These are phyloP conservation scores for Leucopsar rothschildi DNA, from an alignment of 2,113 vertebrate genomes.

Conservation along the genomic window DNA sequence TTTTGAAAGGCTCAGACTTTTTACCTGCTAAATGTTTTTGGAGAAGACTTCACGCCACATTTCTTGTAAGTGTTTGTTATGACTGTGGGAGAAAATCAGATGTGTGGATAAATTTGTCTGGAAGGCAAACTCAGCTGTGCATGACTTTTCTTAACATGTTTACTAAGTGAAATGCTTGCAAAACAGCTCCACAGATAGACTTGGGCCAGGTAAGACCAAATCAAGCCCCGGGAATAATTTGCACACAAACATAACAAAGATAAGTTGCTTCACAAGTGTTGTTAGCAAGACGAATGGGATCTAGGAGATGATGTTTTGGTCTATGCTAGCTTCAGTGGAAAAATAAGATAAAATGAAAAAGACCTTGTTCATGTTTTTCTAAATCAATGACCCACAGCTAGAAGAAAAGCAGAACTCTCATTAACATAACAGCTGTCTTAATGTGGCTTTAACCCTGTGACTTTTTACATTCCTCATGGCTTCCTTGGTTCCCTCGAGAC, in stretches of 20 bases:
- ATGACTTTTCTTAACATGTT: neutral
- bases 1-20: neutral
- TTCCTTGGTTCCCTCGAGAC: constrained; percentile 80
- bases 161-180: neutral
- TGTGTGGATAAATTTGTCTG: constrained; percentile 6
- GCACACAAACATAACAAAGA: neutral
- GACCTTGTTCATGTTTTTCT: constrained; percentile 69
- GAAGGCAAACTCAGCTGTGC: neutral
- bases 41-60: neutral
- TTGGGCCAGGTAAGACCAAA: neutral
- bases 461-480: constrained; percentile 82
- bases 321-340: constrained; percentile 33
- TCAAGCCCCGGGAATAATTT: neutral
- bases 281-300: neutral
- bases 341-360: constrained; percentile 60
- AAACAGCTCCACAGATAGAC: neutral
- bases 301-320: neutral
- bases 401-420: constrained; percentile 73
- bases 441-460: constrained; percentile 88
- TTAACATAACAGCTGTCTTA: constrained; percentile 86
- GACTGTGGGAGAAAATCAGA: neutral
- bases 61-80: neutral
- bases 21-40: neutral
- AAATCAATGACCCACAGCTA: constrained; percentile 73
- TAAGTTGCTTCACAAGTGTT: neutral